phyloP scores from a whole-genome alignment of 92 coral and sea anemone species.

The Parazoanthus darwini region DNA sequence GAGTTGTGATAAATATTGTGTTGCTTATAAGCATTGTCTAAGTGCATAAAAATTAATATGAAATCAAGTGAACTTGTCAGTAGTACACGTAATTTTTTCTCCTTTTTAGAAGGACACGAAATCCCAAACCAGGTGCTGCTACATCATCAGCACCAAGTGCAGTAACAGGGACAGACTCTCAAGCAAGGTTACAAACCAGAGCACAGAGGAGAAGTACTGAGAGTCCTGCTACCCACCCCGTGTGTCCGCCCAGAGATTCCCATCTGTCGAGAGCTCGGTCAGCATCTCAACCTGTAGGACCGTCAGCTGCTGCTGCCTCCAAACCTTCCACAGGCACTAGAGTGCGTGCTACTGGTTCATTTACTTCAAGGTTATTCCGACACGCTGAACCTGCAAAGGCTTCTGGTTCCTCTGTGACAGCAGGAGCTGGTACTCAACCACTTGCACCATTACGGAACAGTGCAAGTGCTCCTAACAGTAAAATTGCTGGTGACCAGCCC shows the following conservation, averaged over 20 bases:
- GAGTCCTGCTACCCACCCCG: constrained; percentile 36
- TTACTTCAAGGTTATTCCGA: constrained; percentile 29
- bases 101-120: constrained; percentile 31
- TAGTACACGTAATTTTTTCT: background rate
- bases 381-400: constrained; percentile 39
- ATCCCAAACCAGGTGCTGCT: constrained; percentile 40
- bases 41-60: no score
- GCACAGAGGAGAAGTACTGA: constrained; percentile 41
- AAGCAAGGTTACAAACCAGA: constrained; percentile 32
- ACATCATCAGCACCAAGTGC: constrained; percentile 25
- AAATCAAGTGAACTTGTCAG: no score
- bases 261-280: constrained; percentile 57
- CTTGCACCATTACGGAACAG: constrained; percentile 38
- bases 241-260: constrained; percentile 43
- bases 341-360: constrained; percentile 44
- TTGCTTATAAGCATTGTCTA: no score
- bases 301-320: constrained; percentile 53
- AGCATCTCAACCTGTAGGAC: constrained; percentile 62
- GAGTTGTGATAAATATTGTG: no score
- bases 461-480: constrained; percentile 28
- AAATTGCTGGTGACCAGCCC: constrained; percentile 78
- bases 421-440: constrained; percentile 39
- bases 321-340: constrained; percentile 52
- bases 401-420: constrained; percentile 28
- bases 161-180: constrained; percentile 32